phyloP scores from a whole-genome alignment of 2,888 invertebrate genomes.

The Clusia tigrina region DNA sequence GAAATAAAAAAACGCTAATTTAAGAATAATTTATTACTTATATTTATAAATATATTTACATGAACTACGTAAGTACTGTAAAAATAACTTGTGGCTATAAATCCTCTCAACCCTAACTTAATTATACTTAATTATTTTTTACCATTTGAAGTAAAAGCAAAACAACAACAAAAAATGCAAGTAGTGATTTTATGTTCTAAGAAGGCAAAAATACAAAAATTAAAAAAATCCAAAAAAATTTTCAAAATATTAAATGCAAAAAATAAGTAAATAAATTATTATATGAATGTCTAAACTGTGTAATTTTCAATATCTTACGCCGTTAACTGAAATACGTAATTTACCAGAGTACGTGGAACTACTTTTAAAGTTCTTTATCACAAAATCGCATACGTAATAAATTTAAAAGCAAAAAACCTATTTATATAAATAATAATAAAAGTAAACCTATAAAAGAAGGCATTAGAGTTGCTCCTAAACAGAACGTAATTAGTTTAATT shows the following conservation, averaged over 20 bases:
- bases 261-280: neutral
- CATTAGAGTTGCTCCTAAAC: slow-evolving; percentile 16
- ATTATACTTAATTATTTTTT: slow-evolving; percentile 1
- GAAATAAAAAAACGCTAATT: slow-evolving; percentile 22
- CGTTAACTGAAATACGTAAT: slow-evolving; percentile 11
- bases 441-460: slow-evolving; percentile 32
- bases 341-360: neutral
- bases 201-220: neutral
- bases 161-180: no score
- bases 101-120: neutral
- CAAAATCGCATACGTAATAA: neutral
- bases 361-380: slow-evolving; percentile 28
- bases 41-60: slow-evolving; percentile 40
- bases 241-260: no score
- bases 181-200: neutral
- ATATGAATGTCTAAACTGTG: neutral
- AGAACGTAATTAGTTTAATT: slow-evolving; percentile 45
- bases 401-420: neutral
- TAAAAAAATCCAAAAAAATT: neutral
- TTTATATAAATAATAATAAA: slow-evolving; percentile 28
- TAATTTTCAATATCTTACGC: neutral
- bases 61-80: neutral
- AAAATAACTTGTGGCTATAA: neutral
- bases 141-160: neutral
- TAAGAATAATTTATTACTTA: slow-evolving; percentile 42